Percentiles rank a stretch among this genome's conserved stretches.
Evolutionary conservation across 2,888 invertebrate genomes (phyloP).

Genomic region (Strigamia transsilvanica): DNA sequence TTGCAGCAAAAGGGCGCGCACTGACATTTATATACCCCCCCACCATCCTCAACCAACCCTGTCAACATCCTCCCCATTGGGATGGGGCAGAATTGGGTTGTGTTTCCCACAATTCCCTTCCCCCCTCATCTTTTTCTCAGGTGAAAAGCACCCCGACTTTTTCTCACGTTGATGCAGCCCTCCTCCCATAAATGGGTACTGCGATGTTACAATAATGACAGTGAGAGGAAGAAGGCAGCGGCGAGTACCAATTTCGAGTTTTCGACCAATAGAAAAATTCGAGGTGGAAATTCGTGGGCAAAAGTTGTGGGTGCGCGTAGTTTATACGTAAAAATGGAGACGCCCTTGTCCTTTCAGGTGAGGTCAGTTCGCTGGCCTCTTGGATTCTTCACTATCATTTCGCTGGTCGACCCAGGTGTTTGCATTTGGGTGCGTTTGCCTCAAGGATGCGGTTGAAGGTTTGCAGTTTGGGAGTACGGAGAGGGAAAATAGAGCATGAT

Average conservation of each 20-base stretch:
- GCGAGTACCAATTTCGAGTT: not conserved
- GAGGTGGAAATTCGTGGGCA: not conserved
- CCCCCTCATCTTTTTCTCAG: conserved; percentile 40
- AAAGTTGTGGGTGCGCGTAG: not conserved
- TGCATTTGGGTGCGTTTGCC: not conserved
- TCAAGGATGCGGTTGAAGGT: not conserved
- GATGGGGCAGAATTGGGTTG: not conserved
- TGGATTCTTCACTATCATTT: conserved; percentile 23
- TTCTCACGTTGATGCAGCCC: conserved; percentile 39
- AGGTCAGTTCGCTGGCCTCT: conserved; percentile 45
- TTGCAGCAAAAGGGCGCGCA: conserved; percentile 35
- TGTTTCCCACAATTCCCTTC: conserved; percentile 20
- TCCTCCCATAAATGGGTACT: not conserved
- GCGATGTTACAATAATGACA: not conserved
- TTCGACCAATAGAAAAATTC: not conserved
- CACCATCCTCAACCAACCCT: conserved; percentile 13
- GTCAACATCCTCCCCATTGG: conserved; percentile 43
- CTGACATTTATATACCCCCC: conserved; percentile 41
- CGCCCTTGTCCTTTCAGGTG: conserved; percentile 46
- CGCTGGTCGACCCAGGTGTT: not conserved
- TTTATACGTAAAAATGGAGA: not conserved
- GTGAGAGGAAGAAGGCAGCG: too few species aligned
- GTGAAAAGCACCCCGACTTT: conserved; percentile 33
- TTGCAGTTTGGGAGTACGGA: not conserved
- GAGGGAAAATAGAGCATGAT: conserved; percentile 14